Evolutionary conservation across 2,888 invertebrate species (phyloP), one percentile per base, ranked within the genome.

Genomic region (Holacanthella duospinosa): DNA sequence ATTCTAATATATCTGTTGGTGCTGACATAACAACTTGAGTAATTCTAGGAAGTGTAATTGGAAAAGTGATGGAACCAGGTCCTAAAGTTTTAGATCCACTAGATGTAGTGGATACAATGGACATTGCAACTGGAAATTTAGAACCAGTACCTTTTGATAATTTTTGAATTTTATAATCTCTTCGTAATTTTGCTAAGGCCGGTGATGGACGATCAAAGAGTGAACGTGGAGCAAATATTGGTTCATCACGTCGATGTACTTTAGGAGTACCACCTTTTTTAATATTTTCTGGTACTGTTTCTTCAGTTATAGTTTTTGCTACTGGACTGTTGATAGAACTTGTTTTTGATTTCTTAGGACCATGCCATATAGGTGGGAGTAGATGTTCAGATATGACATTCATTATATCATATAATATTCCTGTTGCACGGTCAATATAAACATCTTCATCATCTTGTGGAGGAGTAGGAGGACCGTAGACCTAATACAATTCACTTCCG

Each of bases 391-490:
- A 80, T n/a, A 48, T 48, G 4, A 21, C n/a, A 21, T 9, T n/a
- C 83, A 92, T 89, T 71, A 83, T 80, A 4, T 75, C 75, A 79
- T 96, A 96, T 67, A 95, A 83, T 76, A 91, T 89, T 66, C 86
- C 84, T 77, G 92, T 79, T 66, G 89, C 86, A 72, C 85, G 83
- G 77, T 96, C 95, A 71, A 92, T 85, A 80, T 93, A 93, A 63
- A 93, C 82, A 78, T 96, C 96, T 75, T 87, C 86, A 74, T 93
- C 93, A 77, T 90, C 89, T 77, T 88, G 86, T 16, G 96, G 95
- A 64, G 96, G 96, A 25, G 96, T 96, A 63, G 95, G 96, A 61
- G 96, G 96, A 73, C 90, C 86, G 95, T 96, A 97, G 82, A 93
- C 85, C 94, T 95, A 66, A 26, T 19, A 19, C 53, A n/a, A n/a